Conservation (phyloP, 2,888 invertebrate genomes). For the Dynastes maya region DNA sequence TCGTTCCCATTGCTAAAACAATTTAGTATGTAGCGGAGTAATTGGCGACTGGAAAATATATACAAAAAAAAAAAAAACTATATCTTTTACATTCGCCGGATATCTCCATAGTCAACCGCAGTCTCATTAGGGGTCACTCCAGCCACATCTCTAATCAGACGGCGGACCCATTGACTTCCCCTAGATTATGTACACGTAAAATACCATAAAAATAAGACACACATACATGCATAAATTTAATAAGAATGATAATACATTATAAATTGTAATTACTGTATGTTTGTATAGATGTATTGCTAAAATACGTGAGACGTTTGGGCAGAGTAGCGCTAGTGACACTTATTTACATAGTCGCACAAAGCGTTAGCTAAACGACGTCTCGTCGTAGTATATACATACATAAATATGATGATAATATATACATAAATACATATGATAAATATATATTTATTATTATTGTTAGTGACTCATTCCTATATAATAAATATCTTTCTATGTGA, state of each 20-base stretch:
- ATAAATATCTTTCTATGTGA: constrained; percentile 66
- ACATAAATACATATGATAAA: constrained; percentile 51
- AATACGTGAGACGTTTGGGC: constrained; percentile 8
- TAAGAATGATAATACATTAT: constrained; percentile 52
- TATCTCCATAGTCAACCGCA: constrained; percentile 68
- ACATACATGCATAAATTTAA: constrained; percentile 53
- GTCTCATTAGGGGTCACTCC: constrained; percentile 81
- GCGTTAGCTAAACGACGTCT: constrained; percentile 9
- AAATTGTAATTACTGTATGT: constrained; percentile 67
- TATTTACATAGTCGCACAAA: neutral
- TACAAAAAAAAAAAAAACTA: neutral
- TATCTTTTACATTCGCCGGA: neutral
- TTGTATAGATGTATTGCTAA: constrained; percentile 65
- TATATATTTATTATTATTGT: constrained; percentile 57
- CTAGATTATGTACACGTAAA: constrained; percentile 41
- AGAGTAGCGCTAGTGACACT: neutral
- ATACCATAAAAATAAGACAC: constrained; percentile 45
- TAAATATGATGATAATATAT: constrained; percentile 29
- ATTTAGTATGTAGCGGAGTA: constrained; percentile 16
- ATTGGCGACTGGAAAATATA: neutral
- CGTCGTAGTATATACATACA: constrained; percentile 30
- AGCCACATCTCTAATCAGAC: constrained; percentile 82
- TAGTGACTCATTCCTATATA: constrained; percentile 58
- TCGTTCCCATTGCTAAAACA: constrained; percentile 36
- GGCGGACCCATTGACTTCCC: constrained; percentile 64